phyloP scores from a whole-genome alignment of 2,113 vertebrate genomes.

The Vicugna pacos region DNA sequence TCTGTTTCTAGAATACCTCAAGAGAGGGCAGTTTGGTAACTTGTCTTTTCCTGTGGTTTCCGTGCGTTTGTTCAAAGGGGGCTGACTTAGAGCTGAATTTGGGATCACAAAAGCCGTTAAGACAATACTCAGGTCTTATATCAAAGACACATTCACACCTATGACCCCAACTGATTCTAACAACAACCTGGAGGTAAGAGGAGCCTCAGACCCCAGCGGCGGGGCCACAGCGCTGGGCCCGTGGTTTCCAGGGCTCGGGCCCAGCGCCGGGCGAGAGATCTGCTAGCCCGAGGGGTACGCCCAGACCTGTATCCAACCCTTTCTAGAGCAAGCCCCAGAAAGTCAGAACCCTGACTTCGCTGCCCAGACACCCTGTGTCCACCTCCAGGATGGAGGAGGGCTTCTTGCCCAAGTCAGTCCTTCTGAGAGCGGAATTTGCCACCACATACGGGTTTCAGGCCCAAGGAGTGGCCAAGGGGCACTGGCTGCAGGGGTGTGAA shows the following conservation, averaged over 20 bases:
- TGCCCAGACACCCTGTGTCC: not conserved
- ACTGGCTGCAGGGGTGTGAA: not conserved
- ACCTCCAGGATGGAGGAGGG: not conserved
- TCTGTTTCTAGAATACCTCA: not conserved
- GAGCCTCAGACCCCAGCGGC: not conserved
- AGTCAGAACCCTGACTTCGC: not conserved
- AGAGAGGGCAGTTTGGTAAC: not conserved
- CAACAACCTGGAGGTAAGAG: not conserved
- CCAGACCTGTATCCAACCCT: not conserved
- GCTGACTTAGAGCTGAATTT: not conserved
- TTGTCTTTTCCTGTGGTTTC: not conserved
- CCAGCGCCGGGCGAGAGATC: not conserved
- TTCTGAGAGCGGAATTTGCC: not conserved
- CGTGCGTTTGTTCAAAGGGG: not conserved
- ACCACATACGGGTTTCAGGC: not conserved
- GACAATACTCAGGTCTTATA: not conserved
- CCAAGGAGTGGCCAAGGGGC: not conserved
- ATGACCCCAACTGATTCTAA: not conserved
- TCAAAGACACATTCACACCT: not conserved
- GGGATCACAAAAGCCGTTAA: not conserved
- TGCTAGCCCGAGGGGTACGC: not conserved
- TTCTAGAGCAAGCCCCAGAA: not conserved
- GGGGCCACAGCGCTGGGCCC: rapidly evolving
- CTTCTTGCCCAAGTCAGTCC: not conserved
- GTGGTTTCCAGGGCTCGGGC: not conserved